Evolutionary conservation across 1,140 invertebrate species (phyloP), one percentile per base, ranked within the genome.

Genomic region (Paralvinella palmiformis): DNA sequence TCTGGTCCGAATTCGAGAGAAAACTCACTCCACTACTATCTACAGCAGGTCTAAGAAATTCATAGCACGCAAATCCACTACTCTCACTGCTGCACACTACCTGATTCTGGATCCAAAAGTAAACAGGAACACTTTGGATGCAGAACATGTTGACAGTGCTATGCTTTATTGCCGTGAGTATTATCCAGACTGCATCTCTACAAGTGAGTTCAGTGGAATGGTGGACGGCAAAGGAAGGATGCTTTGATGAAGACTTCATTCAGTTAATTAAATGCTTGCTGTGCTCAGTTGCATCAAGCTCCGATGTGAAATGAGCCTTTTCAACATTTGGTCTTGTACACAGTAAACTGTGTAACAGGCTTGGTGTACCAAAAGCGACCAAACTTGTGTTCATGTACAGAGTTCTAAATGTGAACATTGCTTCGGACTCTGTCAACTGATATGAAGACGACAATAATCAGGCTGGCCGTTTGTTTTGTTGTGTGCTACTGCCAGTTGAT

Each of bases 61-160:
- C 48, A 22, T 52, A 27, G 48, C 48, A 52, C 48, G 48, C 48
- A 52, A 52, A 52, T 52, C 48, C 48, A 52, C 48, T 52, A n/a
- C 6, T 52, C 48, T 52, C 48, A 52, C 48, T 52, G 48, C 24
- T 52, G 48, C 48, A 52, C 48, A 52, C 48, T 52, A 52, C 48
- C 48, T 52, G 48, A 52, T 52, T 52, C 48, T 52, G 48, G 48
- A 10, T 52, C 48, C 48, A 52, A 52, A 10, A 29, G 48, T 52
- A 52, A 52, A 52, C 48, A 29, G 48, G 48, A 52, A 10, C 48
- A 52, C 48, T 10, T 52, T 52, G 7, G 48, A 52, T 52, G 48
- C 48, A 52, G 48, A 52, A 52, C 48, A 52, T 52, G 48, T 52
- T 52, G 48, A 52, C 48, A 52, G 48, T 52, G 48, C 48, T 52